These are phyloP conservation scores for Euschistus heros DNA, from an alignment of 1,140 invertebrate genomes.

Conservation along the genomic window DNA sequence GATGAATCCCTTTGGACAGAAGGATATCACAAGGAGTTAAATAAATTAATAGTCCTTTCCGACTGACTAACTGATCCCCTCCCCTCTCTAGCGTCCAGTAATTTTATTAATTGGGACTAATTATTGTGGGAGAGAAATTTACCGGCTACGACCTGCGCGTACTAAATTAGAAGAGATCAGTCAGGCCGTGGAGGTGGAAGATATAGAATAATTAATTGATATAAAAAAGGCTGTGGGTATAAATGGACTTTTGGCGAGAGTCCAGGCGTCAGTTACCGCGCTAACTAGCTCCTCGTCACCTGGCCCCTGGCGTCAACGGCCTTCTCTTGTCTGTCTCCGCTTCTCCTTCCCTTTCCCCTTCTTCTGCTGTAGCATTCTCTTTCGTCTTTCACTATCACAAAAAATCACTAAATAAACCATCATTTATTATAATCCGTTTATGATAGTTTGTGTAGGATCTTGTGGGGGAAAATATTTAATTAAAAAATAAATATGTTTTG, in stretches of 20 bases:
- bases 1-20: too few species aligned
- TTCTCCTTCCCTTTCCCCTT: too few species aligned
- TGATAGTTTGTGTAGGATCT: too few species aligned
- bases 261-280: neutral
- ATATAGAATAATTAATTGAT: neutral
- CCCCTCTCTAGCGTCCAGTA: neutral
- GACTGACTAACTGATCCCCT: too few species aligned
- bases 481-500: too few species aligned
- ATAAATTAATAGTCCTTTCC: too few species aligned
- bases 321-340: neutral
- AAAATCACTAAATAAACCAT: too few species aligned
- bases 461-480: too few species aligned
- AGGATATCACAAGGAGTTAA: too few species aligned
- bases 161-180: constrained; percentile 2
- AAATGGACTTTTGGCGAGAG: neutral
- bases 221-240: neutral
- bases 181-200: neutral
- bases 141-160: neutral
- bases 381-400: too few species aligned
- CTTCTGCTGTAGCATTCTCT: too few species aligned
- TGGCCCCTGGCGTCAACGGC: neutral
- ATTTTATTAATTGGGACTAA: constrained; percentile 5
- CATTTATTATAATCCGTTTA: too few species aligned
- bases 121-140: constrained; percentile 1
- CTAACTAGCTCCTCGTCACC: constrained; percentile 2